A percentile compares a stretch with the other conserved stretches of the same genome.
These are phyloP conservation scores for Hestina assimilis DNA, from an alignment of 1,140 invertebrate species.

Conservation along the genomic window DNA sequence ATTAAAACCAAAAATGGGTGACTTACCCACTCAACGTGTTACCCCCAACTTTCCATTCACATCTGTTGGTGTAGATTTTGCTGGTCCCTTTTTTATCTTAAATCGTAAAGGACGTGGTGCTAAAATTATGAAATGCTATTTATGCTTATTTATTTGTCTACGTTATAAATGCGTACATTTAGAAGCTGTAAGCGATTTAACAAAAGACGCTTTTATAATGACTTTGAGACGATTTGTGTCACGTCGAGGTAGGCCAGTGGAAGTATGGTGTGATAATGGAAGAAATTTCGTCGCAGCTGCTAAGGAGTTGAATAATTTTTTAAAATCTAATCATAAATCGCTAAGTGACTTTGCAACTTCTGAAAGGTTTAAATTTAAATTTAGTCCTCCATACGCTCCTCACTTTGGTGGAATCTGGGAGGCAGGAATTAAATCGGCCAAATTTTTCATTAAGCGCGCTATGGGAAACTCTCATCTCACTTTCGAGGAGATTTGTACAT, in stretches of 20 bases:
- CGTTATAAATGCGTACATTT: constrained; percentile 35
- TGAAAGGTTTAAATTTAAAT: constrained; percentile 6
- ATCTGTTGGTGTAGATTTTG: constrained; percentile 26
- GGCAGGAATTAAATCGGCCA: constrained; percentile 12
- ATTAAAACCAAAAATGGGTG: constrained; percentile 31
- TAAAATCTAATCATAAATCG: constrained; percentile 7
- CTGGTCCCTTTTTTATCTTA: constrained; percentile 30
- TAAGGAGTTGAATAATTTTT: constrained; percentile 19
- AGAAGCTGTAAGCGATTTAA: constrained; percentile 31
- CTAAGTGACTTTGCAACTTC: constrained; percentile 13
- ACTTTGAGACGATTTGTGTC: constrained; percentile 20
- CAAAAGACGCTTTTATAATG: constrained; percentile 35
- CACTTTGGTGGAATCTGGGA: constrained; percentile 18
- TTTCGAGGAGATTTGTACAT: constrained; percentile 13
- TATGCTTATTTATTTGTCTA: constrained; percentile 39
- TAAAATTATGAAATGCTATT: constrained; percentile 28
- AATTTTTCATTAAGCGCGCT: constrained; percentile 11
- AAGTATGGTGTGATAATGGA: constrained; percentile 22
- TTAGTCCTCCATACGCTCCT: constrained; percentile 18
- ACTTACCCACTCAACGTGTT: constrained; percentile 24
- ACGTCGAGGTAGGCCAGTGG: constrained; percentile 14
- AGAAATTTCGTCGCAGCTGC: constrained; percentile 17
- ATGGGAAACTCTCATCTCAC: constrained; percentile 20
- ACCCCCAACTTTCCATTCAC: constrained; percentile 25
- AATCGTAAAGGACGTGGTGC: constrained; percentile 31